Evolutionary conservation across 2,888 invertebrate species (phyloP).

Genomic region (Ophion obscuratus): DNA sequence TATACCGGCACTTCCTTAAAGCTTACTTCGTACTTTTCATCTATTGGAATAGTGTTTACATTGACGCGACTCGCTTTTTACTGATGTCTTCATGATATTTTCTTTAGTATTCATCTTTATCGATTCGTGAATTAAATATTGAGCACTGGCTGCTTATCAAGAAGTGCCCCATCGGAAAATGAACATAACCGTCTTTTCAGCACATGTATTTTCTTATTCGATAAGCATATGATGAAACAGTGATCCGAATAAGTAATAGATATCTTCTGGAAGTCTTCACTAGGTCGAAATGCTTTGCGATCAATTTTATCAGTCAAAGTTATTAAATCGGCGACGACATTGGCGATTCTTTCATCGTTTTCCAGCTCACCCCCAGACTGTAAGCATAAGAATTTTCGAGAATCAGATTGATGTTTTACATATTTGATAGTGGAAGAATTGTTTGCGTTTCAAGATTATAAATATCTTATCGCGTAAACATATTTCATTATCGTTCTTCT

Average conservation of each 20-base stretch:
- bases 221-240: conserved; percentile 94
- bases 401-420: neutral
- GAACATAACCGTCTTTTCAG: conserved; percentile 86
- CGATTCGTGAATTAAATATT: conserved; percentile 66
- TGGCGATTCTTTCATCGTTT: conserved; percentile 94
- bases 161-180: conserved; percentile 38
- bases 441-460: neutral
- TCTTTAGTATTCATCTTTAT: neutral
- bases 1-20: neutral
- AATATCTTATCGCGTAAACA: neutral
- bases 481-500: too few relatives aligned
- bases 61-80: neutral
- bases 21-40: neutral
- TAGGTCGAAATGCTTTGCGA: conserved; percentile 88
- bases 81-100: neutral
- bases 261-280: conserved; percentile 92
- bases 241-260: conserved; percentile 94
- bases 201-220: conserved; percentile 94
- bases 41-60: neutral
- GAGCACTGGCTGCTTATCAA: conserved; percentile 71
- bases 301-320: conserved; percentile 91
- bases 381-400: conserved; percentile 67
- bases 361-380: conserved; percentile 94
- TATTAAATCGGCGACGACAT: conserved; percentile 90
- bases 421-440: neutral